Evolutionary conservation across 53 echinoderm and acorn worm species (phyloP).

Genomic region (Holothuria scabra): DNA sequence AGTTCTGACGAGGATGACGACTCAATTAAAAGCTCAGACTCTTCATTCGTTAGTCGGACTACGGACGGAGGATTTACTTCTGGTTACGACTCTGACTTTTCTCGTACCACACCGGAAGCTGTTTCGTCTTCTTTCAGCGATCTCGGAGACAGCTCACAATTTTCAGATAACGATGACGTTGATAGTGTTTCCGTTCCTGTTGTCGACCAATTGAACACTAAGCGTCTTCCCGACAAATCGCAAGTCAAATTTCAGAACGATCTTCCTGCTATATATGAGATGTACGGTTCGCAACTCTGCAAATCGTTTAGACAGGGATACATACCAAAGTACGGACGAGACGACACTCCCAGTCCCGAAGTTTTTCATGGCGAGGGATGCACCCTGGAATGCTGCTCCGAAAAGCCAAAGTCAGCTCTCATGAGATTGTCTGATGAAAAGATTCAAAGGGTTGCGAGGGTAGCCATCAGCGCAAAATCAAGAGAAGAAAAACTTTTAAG

Average conservation of each 20-base stretch:
- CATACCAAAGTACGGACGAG: background rate
- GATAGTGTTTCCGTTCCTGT: constrained; percentile 8
- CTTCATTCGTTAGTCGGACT: background rate
- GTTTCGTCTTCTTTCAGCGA: background rate
- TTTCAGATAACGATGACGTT: background rate
- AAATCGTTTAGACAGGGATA: constrained; percentile 54
- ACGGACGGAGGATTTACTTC: constrained; percentile 21
- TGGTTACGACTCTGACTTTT: constrained; percentile 32
- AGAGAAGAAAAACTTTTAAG: background rate
- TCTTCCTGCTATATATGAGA: constrained; percentile 47
- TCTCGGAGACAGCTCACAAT: constrained; percentile 21
- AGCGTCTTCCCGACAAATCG: background rate
- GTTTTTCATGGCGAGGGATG: constrained; percentile 15
- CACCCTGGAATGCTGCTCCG: constrained; percentile 51
- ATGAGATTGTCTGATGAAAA: background rate
- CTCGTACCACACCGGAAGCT: background rate
- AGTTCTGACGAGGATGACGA: constrained; percentile 43
- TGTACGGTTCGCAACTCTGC: constrained; percentile 42
- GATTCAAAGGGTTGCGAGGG: background rate
- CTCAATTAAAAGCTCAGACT: background rate
- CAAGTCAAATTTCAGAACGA: constrained; percentile 32
- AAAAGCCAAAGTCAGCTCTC: background rate
- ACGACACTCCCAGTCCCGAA: constrained; percentile 1
- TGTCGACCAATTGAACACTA: background rate
- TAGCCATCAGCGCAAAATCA: background rate